These are phyloP conservation scores for Tolypeutes matacus DNA, from an alignment of 2,797 vertebrate genomes.

Conservation along the genomic window DNA sequence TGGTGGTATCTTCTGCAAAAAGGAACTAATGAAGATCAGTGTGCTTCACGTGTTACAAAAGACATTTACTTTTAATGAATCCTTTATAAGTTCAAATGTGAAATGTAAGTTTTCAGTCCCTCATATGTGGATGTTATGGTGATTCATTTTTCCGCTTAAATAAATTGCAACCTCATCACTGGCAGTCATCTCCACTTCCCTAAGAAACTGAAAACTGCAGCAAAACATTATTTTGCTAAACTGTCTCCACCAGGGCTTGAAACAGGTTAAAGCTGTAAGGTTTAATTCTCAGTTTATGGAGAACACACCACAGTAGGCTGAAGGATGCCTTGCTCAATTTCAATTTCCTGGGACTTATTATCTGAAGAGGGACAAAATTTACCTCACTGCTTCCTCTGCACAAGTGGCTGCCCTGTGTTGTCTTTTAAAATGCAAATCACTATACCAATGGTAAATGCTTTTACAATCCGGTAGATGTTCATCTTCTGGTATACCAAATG, in stretches of 20 bases:
- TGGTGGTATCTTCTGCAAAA: neutral
- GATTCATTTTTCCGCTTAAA: slow-evolving; percentile 31
- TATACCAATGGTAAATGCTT: neutral
- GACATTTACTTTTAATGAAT: neutral
- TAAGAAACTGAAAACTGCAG: neutral
- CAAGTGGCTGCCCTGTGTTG: neutral
- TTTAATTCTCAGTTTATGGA: slow-evolving; percentile 1
- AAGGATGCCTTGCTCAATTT: neutral
- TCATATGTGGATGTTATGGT: neutral
- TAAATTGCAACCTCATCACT: neutral
- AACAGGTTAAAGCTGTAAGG: neutral
- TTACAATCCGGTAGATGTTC: neutral
- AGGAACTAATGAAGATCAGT: neutral
- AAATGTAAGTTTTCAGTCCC: slow-evolving; percentile 41
- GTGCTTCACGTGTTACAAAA: neutral
- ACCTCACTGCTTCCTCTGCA: neutral
- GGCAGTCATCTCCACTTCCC: neutral
- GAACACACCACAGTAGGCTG: neutral
- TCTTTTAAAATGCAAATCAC: neutral
- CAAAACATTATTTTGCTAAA: neutral
- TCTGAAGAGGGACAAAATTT: neutral
- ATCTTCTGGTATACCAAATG: neutral
- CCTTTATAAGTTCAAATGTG: slow-evolving; percentile 26
- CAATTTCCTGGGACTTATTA: neutral
- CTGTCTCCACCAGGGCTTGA: neutral